Evolutionary conservation across 2,888 invertebrate genomes (phyloP).

Genomic region (Chironomus riparius): DNA sequence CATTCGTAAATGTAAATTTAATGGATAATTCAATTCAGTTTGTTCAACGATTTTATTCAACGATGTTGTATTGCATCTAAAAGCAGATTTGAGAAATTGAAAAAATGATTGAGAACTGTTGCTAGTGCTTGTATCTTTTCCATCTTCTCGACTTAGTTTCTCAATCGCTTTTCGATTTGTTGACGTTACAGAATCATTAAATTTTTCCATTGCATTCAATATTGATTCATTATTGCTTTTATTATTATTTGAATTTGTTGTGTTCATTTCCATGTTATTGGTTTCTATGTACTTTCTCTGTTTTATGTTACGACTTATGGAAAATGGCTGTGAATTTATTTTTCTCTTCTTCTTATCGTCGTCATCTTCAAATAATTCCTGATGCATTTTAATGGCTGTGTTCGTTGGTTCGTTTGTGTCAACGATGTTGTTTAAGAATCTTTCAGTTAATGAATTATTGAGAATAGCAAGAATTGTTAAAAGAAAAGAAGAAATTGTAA

Average conservation of each 20-base stretch:
- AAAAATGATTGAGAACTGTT: not conserved
- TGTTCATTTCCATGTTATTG: conserved; percentile 4
- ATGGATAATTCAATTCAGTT: conserved; percentile 23
- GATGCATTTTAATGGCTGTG: conserved; percentile 25
- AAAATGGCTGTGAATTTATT: not conserved
- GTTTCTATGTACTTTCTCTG: conserved; percentile 3
- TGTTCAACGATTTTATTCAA: conserved; percentile 20
- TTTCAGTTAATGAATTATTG: not conserved
- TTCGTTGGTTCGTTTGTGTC: conserved; percentile 27
- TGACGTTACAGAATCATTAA: conserved; percentile 1
- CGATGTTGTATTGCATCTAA: not conserved
- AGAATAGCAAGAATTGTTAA: not conserved
- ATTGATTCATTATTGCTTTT: not conserved
- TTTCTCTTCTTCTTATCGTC: not conserved
- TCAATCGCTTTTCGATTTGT: conserved; percentile 10
- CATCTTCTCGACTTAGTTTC: not conserved
- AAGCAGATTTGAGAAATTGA: conserved; percentile 12
- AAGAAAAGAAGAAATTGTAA: not conserved
- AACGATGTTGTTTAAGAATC: conserved; percentile 19
- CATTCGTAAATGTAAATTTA: conserved; percentile 31
- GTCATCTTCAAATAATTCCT: conserved; percentile 2
- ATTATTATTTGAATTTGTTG: not conserved
- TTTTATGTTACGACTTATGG: conserved; percentile 8
- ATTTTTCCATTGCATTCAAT: not conserved
- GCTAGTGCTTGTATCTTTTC: not conserved